phyloP scores from a whole-genome alignment of 2,797 vertebrate genomes.

The Champsocephalus esox region DNA sequence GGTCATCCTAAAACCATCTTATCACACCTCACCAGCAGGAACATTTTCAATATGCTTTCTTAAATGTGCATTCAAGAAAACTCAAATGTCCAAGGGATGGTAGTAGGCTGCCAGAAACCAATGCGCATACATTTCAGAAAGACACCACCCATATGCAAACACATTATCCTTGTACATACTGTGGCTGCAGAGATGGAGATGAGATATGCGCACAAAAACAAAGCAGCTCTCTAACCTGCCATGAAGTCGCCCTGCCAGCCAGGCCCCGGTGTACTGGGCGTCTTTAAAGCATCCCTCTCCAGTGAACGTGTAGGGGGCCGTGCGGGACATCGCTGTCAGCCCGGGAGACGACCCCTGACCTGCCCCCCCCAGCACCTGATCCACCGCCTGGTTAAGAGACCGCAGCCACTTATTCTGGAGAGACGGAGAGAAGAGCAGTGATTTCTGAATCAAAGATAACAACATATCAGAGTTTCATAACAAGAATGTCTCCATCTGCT shows the following conservation, averaged over 20 bases:
- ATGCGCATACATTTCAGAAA: background rate
- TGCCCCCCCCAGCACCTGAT: constrained; percentile 87
- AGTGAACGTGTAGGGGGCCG: constrained; percentile 91
- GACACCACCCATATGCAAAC: constrained; percentile 6
- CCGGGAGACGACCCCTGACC: constrained; percentile 81
- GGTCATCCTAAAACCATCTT: background rate
- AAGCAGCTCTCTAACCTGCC: constrained; percentile 86
- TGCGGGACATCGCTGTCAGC: constrained; percentile 90
- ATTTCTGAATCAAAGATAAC: background rate
- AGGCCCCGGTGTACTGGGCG: constrained; percentile 91
- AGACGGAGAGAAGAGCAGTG: background rate
- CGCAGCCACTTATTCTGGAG: constrained; percentile 93
- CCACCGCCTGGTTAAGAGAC: constrained; percentile 93
- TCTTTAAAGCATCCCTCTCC: constrained; percentile 93
- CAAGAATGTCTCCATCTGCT: background rate
- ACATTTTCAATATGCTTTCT: background rate
- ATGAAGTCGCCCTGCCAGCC: constrained; percentile 92
- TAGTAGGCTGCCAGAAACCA: background rate
- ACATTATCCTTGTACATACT: background rate
- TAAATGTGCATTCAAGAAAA: background rate
- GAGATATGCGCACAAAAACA: too few relatives aligned
- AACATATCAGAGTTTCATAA: background rate
- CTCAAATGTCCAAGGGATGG: background rate
- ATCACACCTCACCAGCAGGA: background rate
- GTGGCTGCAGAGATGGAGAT: background rate